phyloP scores from a whole-genome alignment of 2,888 invertebrate genomes.

The Mesorhabditis spiculigera region DNA sequence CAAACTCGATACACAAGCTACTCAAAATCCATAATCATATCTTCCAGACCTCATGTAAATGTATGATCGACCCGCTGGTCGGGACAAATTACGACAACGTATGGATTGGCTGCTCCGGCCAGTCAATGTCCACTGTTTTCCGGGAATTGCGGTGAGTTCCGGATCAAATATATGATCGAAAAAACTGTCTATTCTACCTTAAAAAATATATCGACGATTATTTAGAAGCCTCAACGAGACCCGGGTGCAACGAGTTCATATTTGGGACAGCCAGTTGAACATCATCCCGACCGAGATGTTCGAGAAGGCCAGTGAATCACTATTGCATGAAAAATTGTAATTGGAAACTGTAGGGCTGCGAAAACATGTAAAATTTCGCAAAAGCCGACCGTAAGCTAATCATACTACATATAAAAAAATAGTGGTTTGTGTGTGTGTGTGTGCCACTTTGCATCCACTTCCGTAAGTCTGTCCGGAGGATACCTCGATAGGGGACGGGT shows the following conservation, averaged over 20 bases:
- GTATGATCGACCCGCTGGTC: background rate
- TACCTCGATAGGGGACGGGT: no score
- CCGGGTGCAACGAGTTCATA: slow-evolving; percentile 30
- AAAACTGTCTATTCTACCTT: background rate
- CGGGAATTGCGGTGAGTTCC: background rate
- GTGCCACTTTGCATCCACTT: no score
- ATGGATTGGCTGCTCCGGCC: background rate
- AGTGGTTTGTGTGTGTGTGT: no score
- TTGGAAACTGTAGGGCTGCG: no score
- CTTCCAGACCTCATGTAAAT: slow-evolving; percentile 4
- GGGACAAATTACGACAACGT: background rate
- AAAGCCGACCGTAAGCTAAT: no score
- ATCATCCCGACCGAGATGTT: slow-evolving; percentile 47
- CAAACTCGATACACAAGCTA: no score
- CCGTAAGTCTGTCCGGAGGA: no score
- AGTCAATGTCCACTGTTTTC: slow-evolving; percentile 1
- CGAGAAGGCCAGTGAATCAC: slow-evolving; percentile 24
- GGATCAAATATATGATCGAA: background rate
- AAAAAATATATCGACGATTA: no score
- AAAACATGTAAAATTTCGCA: no score
- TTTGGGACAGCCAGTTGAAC: slow-evolving; percentile 44
- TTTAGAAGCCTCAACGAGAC: slow-evolving; percentile 35
- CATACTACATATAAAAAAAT: no score
- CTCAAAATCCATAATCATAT: no score
- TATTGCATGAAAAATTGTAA: no score